Conservation (phyloP, 2,888 invertebrate genomes). For the Linnaemya tessellans region DNA sequence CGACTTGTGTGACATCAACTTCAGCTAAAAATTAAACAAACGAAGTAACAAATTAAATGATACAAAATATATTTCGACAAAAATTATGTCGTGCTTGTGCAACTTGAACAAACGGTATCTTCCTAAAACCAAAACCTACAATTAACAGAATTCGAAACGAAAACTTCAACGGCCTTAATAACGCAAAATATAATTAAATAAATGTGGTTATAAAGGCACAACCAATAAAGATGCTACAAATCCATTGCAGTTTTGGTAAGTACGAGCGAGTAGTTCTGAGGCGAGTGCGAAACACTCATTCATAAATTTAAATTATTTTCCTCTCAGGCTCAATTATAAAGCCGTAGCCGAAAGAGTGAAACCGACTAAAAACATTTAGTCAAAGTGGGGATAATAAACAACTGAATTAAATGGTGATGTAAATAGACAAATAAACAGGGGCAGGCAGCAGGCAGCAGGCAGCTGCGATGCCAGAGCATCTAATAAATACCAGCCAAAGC, state of each 20-base stretch:
- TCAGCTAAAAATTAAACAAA: background rate
- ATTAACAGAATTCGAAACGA: conserved; percentile 25
- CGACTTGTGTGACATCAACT: background rate
- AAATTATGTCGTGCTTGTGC: conserved; percentile 24
- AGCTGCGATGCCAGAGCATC: background rate
- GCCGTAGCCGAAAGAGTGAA: background rate
- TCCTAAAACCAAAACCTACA: conserved; percentile 41
- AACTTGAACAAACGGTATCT: conserved; percentile 32
- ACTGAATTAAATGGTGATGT: conserved; percentile 30
- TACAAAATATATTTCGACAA: background rate
- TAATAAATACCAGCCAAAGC: conserved; percentile 4
- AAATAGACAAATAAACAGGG: conserved; percentile 1
- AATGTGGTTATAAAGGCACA: conserved; percentile 51
- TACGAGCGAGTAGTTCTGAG: background rate
- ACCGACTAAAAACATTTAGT: conserved; percentile 16
- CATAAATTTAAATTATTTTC: background rate
- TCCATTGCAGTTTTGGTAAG: conserved; percentile 65
- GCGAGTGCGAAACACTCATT: background rate
- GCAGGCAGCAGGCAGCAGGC: background rate
- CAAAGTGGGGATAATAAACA: conserved; percentile 30
- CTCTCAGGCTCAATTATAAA: conserved; percentile 7
- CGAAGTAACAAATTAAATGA: background rate
- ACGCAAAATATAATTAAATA: conserved; percentile 47
- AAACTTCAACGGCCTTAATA: conserved; percentile 8
- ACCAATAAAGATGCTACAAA: conserved; percentile 56